Evolutionary conservation across 2,113 vertebrate genomes (phyloP), one percentile per base, ranked within the genome.

Genomic region (Muntiacus muntjak): DNA sequence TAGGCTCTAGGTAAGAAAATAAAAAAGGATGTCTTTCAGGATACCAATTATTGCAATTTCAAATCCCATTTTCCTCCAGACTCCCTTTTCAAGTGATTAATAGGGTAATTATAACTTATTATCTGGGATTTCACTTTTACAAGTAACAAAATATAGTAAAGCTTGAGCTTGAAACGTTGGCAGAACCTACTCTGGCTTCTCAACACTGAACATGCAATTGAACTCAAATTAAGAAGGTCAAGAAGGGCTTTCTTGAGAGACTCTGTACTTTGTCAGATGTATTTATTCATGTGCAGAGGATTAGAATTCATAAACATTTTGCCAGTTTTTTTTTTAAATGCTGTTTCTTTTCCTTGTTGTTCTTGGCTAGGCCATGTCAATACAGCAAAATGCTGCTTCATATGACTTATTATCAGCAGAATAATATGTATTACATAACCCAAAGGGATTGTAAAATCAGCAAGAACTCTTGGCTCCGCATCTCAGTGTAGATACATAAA

Each of bases 241-340:
- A 96, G 96, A 98, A 98, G 97, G 97, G 97, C 97, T 97, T 98
- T 98, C 98, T 89, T 98, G 97, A 98, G 96, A 97, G 98, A 98
- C 97, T 98, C 99, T 99, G 99, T 98, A 99, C 98, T 99, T 99
- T 99, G 99, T 99, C 99, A 99, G 96, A 99, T 98, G 87, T 99
- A 99, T 99, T 99, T 99, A 98, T 99, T 99, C 99, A 99, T 99
- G 99, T 99, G 99, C 96, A 99, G 98, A 98, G 98, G 98, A 99
- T 99, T 99, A 99, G 98, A 99, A 99, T 99, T 99, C 98, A 99
- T 99, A 99, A 99, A 99, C 98, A 99, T 99, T 99, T 99, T 99
- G 92, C 98, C 98, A 95, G 97, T 33, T 60, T 79, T 98, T 99
- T 57, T 84, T 98, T 99, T 19, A 87, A 99, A 99, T 97, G 95